Conservation (phyloP, 1,140 invertebrate species). For the Araneus ventricosus region DNA sequence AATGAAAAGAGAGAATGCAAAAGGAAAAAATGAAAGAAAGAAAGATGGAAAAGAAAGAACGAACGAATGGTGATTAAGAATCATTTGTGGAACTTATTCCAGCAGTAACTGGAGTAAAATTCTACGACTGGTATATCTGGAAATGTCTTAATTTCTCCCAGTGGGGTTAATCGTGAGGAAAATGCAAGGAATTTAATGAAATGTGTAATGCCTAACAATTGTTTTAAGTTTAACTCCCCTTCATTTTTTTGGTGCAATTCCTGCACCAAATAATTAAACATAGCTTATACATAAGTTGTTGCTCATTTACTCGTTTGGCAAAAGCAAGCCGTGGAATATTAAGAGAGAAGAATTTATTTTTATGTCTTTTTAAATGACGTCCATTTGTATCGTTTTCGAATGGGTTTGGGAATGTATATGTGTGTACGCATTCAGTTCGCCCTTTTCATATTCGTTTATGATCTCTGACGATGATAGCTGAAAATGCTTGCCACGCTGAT, state of each 20-base stretch:
- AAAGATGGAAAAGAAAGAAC: slow-evolving; percentile 9
- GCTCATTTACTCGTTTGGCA: slow-evolving; percentile 40
- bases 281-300: slow-evolving; percentile 65
- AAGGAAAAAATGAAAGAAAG: neutral
- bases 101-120: slow-evolving; percentile 28
- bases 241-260: slow-evolving; percentile 49
- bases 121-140: slow-evolving; percentile 29
- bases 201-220: slow-evolving; percentile 72
- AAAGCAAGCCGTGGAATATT: slow-evolving; percentile 36
- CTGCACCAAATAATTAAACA: slow-evolving; percentile 65
- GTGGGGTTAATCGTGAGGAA: slow-evolving; percentile 65
- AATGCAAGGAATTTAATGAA: slow-evolving; percentile 72
- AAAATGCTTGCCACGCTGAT: no score
- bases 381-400: slow-evolving; percentile 57
- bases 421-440: no score
- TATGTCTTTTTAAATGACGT: slow-evolving; percentile 63
- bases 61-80: slow-evolving; percentile 58
- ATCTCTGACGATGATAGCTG: no score
- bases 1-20: slow-evolving; percentile 29
- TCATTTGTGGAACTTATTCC: slow-evolving; percentile 49
- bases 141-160: slow-evolving; percentile 68
- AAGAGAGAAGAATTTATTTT: slow-evolving; percentile 41
- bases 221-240: slow-evolving; percentile 62
- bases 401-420: slow-evolving; percentile 9
- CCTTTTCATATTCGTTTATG: no score